Percentiles rank a stretch among this genome's conserved stretches.
Conservation (phyloP, 2,113 vertebrate genomes). For the Isurus oxyrinchus region DNA sequence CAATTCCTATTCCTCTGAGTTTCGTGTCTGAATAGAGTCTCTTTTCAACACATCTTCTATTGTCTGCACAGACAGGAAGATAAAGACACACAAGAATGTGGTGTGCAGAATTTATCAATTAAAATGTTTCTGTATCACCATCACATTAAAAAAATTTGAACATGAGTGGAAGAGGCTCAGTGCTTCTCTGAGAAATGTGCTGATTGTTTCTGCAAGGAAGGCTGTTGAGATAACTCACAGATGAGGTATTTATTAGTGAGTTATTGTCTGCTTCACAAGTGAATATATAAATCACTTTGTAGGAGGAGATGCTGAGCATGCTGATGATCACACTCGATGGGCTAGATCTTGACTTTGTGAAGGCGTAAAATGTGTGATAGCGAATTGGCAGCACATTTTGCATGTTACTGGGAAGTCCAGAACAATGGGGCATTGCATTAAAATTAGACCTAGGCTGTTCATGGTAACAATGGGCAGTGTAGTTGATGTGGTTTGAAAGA, state of each 20-base stretch:
- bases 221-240: neutral
- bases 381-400: neutral
- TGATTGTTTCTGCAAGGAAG: neutral
- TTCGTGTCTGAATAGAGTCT: constrained; percentile 4
- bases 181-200: neutral
- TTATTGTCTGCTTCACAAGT: neutral
- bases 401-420: neutral
- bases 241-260: neutral
- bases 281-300: neutral
- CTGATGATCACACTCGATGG: neutral
- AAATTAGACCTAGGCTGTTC: neutral
- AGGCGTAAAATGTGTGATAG: neutral
- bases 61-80: neutral
- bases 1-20: neutral
- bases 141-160: neutral
- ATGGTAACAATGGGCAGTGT: neutral
- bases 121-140: neutral
- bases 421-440: neutral
- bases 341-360: neutral
- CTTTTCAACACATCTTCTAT: neutral
- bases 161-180: neutral
- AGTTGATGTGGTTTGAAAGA: neutral
- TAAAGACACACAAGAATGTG: constrained; percentile 6
- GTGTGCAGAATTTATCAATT: neutral
- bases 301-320: neutral